Percentiles rank a stretch among this genome's conserved stretches.
Evolutionary conservation across 2,113 vertebrate species (phyloP).

Genomic region (Camelus bactrianus): DNA sequence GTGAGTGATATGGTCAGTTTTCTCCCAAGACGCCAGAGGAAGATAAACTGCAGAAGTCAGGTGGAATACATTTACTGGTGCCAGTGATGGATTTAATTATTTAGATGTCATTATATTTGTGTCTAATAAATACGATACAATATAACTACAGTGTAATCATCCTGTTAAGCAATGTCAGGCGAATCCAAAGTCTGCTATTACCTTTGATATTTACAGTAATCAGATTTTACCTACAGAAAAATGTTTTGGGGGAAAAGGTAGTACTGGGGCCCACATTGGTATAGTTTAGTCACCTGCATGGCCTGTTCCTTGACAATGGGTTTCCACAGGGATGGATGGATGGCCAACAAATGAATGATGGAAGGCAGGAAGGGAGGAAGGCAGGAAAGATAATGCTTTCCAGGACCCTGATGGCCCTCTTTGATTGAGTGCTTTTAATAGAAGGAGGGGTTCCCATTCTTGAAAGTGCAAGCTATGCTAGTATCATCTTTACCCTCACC

Average conservation of each 20-base stretch:
- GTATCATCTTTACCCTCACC: not conserved
- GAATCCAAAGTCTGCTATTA: not conserved
- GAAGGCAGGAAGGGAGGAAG: not conserved
- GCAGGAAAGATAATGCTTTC: not conserved
- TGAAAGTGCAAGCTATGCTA: not conserved
- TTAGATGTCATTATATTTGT: not conserved
- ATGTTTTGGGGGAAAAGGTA: not conserved
- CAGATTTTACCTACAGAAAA: not conserved
- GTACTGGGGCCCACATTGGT: not conserved
- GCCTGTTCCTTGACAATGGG: fast-evolving
- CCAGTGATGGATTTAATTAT: slow-evolving; percentile 29
- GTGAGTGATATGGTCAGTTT: not conserved
- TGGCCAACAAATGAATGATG: not conserved
- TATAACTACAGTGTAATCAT: not conserved
- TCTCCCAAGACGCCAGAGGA: not conserved
- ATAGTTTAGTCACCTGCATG: not conserved
- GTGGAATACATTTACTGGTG: not conserved
- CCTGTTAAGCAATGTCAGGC: not conserved
- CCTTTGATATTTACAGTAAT: not conserved
- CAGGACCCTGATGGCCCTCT: not conserved
- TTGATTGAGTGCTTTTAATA: not conserved
- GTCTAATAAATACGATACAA: not conserved
- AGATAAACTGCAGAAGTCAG: not conserved
- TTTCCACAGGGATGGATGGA: not conserved
- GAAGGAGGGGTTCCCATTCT: not conserved